These are phyloP conservation scores for Catocala sponsa DNA, from an alignment of 2,888 invertebrate genomes.

Conservation along the genomic window DNA sequence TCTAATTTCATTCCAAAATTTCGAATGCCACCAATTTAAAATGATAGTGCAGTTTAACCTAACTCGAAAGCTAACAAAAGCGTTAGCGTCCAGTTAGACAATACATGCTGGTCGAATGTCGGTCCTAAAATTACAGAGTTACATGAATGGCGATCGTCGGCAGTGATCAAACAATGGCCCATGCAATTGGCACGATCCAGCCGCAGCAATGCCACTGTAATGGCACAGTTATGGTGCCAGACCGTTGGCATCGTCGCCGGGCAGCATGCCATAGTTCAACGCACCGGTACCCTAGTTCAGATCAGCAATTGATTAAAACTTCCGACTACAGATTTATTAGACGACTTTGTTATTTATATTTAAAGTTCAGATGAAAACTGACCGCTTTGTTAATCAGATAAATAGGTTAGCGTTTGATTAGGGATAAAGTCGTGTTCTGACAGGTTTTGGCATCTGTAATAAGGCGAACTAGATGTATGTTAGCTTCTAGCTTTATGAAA, in stretches of 20 bases:
- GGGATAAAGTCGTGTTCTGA: too few species aligned
- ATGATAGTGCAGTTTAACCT: too few species aligned
- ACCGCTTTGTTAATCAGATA: conserved; percentile 11
- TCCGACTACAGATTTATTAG: conserved; percentile 53
- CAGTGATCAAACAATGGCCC: conserved; percentile 28
- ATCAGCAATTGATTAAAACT: conserved; percentile 59
- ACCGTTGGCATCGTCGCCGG: conserved; percentile 63
- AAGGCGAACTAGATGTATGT: too few species aligned
- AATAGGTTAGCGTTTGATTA: background rate
- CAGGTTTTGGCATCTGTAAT: too few species aligned
- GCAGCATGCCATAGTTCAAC: conserved; percentile 73
- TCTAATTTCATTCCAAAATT: too few species aligned
- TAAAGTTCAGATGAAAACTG: conserved; percentile 1
- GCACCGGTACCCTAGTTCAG: conserved; percentile 49
- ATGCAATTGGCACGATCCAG: conserved; percentile 45
- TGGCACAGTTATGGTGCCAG: conserved; percentile 58
- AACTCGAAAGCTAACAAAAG: background rate
- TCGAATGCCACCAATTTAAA: too few species aligned
- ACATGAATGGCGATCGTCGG: conserved; percentile 31
- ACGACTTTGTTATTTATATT: conserved; percentile 40
- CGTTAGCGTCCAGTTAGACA: conserved; percentile 10
- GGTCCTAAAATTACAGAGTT: conserved; percentile 31
- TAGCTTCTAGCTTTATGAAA: too few species aligned
- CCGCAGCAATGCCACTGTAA: conserved; percentile 42
- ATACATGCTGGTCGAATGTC: conserved; percentile 11